Percentiles rank a stretch among this genome's conserved stretches.
Conservation (phyloP, 2,113 vertebrate species). For the Capra hircus region DNA sequence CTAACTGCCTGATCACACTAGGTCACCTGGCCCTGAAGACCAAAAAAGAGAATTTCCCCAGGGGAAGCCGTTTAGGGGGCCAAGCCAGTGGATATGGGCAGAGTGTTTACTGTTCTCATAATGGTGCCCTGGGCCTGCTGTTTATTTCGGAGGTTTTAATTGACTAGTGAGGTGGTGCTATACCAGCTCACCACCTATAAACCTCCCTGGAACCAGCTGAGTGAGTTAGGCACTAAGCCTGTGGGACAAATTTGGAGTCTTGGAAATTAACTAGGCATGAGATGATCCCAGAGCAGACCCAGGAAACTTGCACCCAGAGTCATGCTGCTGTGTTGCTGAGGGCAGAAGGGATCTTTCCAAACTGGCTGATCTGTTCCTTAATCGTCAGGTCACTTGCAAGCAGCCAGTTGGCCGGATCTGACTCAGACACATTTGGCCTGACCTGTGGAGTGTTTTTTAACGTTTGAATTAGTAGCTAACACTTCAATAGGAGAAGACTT, state of each 20-base stretch:
- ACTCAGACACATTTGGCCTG: not conserved
- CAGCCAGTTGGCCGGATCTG: not conserved
- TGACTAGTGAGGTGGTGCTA: not conserved
- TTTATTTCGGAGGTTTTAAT: not conserved
- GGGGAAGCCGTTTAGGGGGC: not conserved
- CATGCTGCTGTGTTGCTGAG: not conserved
- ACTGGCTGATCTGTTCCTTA: not conserved
- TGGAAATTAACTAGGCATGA: not conserved
- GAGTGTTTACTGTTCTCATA: not conserved
- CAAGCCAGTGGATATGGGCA: not conserved
- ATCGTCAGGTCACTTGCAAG: not conserved
- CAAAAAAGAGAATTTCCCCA: not conserved
- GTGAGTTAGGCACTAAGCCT: not conserved
- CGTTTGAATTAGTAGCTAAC: not conserved
- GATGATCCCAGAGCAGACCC: not conserved
- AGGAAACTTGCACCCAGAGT: not conserved
- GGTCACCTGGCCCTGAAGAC: not conserved
- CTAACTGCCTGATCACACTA: not conserved
- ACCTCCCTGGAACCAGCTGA: not conserved
- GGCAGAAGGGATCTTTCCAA: not conserved
- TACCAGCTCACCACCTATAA: not conserved
- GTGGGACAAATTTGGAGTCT: not conserved
- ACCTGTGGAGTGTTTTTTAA: not conserved
- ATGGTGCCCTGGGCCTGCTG: not conserved
- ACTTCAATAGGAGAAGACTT: constrained; percentile 2